These are phyloP conservation scores for Tethya wilhelma DNA, from an alignment of 37 sponge, comb jelly and placozoan genomes.

Conservation along the genomic window DNA sequence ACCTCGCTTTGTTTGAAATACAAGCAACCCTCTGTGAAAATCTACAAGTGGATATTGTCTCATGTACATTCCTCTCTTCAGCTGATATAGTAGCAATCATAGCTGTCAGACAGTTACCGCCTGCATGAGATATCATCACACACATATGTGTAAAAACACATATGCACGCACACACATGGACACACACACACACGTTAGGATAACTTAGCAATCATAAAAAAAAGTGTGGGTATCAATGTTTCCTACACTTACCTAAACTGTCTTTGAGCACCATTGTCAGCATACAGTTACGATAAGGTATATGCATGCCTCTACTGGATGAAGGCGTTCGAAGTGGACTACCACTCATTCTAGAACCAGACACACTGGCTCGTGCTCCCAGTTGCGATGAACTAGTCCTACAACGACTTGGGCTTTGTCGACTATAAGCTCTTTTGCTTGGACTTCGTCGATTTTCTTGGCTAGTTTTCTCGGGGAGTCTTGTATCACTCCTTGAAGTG, in stretches of 20 bases:
- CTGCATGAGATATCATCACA: conserved; percentile 7
- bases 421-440: not conserved
- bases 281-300: conserved; percentile 90
- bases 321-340: too few relatives aligned
- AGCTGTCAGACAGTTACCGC: conserved; percentile 90
- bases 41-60: conserved; percentile 86
- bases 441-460: not conserved
- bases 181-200: not conserved
- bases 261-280: conserved; percentile 90
- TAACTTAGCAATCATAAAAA: too few relatives aligned
- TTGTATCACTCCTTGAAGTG: not conserved
- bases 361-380: not conserved
- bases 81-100: conserved; percentile 91
- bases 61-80: conserved; percentile 71
- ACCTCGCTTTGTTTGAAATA: conserved; percentile 81
- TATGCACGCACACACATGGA: not conserved
- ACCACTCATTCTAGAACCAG: too few relatives aligned
- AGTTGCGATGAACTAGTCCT: not conserved
- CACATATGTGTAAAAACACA: not conserved
- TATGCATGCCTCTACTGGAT: conserved; percentile 21
- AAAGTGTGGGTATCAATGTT: not conserved
- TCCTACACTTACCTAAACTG: conserved; percentile 68
- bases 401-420: not conserved
- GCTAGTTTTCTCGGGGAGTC: not conserved
- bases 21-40: conserved; percentile 93